Conservation (phyloP, 2,113 vertebrate genomes). For the Trinectes maculatus region DNA sequence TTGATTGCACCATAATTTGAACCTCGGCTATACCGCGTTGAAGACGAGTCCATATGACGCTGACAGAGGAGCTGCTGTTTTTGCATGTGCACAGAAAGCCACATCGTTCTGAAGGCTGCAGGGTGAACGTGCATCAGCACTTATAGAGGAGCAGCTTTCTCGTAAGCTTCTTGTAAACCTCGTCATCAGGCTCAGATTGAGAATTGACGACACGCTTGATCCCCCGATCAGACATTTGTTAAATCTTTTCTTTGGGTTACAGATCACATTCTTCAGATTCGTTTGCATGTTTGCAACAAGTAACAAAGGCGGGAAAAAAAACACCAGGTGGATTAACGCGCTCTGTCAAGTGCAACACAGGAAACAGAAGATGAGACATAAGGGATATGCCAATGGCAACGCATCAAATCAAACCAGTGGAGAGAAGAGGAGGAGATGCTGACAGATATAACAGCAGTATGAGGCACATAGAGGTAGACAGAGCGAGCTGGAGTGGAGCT, state of each 20-base stretch:
- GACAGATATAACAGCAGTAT: slow-evolving; percentile 7
- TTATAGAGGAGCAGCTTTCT: slow-evolving; percentile 32
- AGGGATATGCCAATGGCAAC: background rate
- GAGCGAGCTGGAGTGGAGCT: slow-evolving; percentile 6
- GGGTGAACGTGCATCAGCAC: slow-evolving; percentile 48
- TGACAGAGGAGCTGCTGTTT: too few relatives aligned
- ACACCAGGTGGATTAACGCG: too few relatives aligned
- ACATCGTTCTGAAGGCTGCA: slow-evolving; percentile 51
- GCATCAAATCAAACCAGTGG: slow-evolving; percentile 7
- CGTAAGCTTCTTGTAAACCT: slow-evolving; percentile 11
- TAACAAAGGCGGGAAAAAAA: too few relatives aligned
- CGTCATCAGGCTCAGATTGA: background rate
- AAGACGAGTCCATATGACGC: too few relatives aligned
- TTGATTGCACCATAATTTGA: too few relatives aligned
- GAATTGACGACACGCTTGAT: slow-evolving; percentile 14
- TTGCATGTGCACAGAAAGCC: slow-evolving; percentile 38
- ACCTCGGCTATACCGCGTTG: too few relatives aligned
- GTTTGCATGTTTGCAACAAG: slow-evolving; percentile 16
- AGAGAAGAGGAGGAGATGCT: too few relatives aligned
- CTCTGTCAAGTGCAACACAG: slow-evolving; percentile 13
- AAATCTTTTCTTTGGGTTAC: slow-evolving; percentile 10
- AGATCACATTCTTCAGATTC: slow-evolving; percentile 10
- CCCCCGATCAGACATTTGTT: slow-evolving; percentile 7
- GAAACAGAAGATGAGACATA: background rate
- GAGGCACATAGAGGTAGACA: background rate